A percentile compares a stretch with the other conserved stretches of the same genome.
Evolutionary conservation across 1,140 invertebrate genomes (phyloP).

Genomic region (Procambarus virginalis): DNA sequence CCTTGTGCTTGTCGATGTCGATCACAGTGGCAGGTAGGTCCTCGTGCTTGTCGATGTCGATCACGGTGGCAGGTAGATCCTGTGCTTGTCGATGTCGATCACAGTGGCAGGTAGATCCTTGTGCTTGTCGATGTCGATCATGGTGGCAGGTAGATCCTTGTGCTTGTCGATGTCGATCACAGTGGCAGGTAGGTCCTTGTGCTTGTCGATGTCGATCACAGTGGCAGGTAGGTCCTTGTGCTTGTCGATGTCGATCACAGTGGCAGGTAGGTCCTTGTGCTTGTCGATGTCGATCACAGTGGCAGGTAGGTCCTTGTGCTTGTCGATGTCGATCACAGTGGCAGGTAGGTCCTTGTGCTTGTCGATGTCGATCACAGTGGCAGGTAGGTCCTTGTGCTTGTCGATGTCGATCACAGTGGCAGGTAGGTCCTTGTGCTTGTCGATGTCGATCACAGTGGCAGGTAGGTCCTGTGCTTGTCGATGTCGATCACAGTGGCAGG

Average conservation of each 20-base stretch:
- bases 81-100: slow-evolving; percentile 81
- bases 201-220: slow-evolving; percentile 81
- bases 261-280: slow-evolving; percentile 78
- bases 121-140: slow-evolving; percentile 82
- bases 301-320: slow-evolving; percentile 79
- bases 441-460: slow-evolving; percentile 83
- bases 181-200: slow-evolving; percentile 78
- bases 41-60: slow-evolving; percentile 81
- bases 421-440: slow-evolving; percentile 77
- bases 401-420: slow-evolving; percentile 83
- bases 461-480: slow-evolving; percentile 76
- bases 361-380: slow-evolving; percentile 83
- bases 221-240: slow-evolving; percentile 78
- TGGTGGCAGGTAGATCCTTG: slow-evolving; percentile 78
- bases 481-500: slow-evolving; percentile 83
- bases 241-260: slow-evolving; percentile 81
- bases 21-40: slow-evolving; percentile 80
- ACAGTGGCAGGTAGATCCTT: slow-evolving; percentile 78
- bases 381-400: slow-evolving; percentile 75
- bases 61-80: slow-evolving; percentile 78
- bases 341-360: slow-evolving; percentile 77
- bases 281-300: slow-evolving; percentile 81
- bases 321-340: slow-evolving; percentile 82
- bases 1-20: slow-evolving; percentile 79
- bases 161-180: slow-evolving; percentile 82